Evolutionary conservation across 1,140 invertebrate genomes (phyloP), one percentile per base, ranked within the genome.

Genomic region (Formica exsecta): DNA sequence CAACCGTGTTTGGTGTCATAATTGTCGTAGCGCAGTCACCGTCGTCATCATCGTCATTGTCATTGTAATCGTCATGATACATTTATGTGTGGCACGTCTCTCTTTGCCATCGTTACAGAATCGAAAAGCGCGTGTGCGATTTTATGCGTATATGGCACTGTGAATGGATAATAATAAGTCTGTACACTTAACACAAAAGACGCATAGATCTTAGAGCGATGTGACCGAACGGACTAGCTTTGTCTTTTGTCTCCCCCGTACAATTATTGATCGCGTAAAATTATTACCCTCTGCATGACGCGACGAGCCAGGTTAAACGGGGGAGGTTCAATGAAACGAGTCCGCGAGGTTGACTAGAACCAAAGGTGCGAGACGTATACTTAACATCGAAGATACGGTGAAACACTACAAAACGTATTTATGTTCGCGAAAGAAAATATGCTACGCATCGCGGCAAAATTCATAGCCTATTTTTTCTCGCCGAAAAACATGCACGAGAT

Each of bases 111-210:
- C 87, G 83, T 87, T 87, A 80, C 83, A 87, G 83, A 89, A 90
- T 87, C 88, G 79, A 66, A 71, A 89, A 36, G 84, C 61, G 85
- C 88, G 48, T 41, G 22, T 7, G 16, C 6, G 29, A 29, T 41
- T 44, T 54, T 29, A 44, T 32, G 32, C 16, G 44, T 51, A 59
- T 75, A 81, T 77, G 87, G 87, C 83, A 89, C 77, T 87, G 86
- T 75, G 74, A 87, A 89, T 76, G 89, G 51, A 77, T 71, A 89
- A 81, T 59, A 41, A 71, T 44, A 71, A 81, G 79, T 74, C 89
- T 89, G 74, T 77, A 86, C 85, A 74, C 73, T 65, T 65, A 54
- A 76, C 13, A 54, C 59, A 80, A 36, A 68, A 57, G 25, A 66
- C 25, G 77, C 79, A 80, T 70, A 74, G 32, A 41, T 73, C 19